phyloP scores from a whole-genome alignment of 2,797 vertebrate species.

The Schizopygopsis pylzovi region DNA sequence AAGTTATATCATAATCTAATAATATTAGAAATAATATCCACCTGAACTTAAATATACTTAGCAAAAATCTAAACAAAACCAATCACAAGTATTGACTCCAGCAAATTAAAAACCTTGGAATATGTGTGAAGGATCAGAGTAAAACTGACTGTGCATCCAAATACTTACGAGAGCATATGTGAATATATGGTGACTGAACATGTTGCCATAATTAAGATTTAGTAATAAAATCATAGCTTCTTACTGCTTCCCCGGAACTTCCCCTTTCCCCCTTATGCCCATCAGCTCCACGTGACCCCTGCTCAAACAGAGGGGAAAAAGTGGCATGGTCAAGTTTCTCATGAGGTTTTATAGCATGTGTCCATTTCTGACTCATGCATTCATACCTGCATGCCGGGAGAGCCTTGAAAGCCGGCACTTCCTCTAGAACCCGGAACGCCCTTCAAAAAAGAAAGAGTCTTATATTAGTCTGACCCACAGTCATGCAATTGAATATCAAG shows the following conservation, averaged over 20 bases:
- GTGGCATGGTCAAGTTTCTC: neutral
- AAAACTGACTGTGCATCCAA: neutral
- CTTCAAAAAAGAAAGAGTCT: constrained; percentile 72
- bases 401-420: constrained; percentile 83
- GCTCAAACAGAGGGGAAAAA: constrained; percentile 48
- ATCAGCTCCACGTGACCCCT: constrained; percentile 86
- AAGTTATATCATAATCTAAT: neutral
- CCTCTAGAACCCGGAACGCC: constrained; percentile 87
- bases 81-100: neutral
- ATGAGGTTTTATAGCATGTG: neutral
- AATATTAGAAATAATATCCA: neutral
- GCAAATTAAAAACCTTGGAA: neutral
- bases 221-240: neutral
- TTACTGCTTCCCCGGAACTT: constrained; percentile 85
- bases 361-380: neutral
- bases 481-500: neutral
- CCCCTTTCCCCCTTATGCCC: constrained; percentile 92
- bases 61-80: neutral
- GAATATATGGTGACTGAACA: neutral
- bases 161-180: neutral
- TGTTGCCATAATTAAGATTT: neutral
- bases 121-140: neutral
- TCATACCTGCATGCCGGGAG: constrained; percentile 85
- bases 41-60: neutral
- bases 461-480: constrained; percentile 18